These are phyloP conservation scores for Anolis sagrei DNA, from an alignment of 2,113 vertebrate species.

Conservation along the genomic window DNA sequence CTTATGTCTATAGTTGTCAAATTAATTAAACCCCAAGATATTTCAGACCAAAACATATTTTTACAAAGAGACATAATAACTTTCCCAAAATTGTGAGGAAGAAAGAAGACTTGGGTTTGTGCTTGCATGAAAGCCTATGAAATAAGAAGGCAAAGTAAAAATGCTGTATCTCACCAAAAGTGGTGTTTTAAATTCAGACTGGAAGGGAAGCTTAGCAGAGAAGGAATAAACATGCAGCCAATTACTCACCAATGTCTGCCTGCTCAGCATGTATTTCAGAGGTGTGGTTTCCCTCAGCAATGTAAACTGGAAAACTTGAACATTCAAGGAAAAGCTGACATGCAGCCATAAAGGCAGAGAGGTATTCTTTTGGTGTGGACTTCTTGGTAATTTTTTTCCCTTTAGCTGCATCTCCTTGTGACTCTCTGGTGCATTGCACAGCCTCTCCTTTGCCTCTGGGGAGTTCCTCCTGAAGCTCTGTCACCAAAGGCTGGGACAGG, in stretches of 20 bases:
- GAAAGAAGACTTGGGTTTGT: neutral
- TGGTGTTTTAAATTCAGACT: neutral
- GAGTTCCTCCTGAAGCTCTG: constrained; percentile 69
- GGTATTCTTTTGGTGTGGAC: constrained; percentile 82
- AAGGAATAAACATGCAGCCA: neutral
- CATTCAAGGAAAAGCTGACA: constrained; percentile 98
- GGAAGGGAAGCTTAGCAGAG: neutral
- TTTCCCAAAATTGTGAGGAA: constrained; percentile 20
- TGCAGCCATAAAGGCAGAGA: constrained; percentile 91
- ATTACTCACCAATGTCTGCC: constrained; percentile 77
- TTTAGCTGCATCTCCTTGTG: constrained; percentile 62
- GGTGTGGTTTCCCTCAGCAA: constrained; percentile 93
- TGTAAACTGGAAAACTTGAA: constrained; percentile 97
- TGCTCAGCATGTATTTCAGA: constrained; percentile 84
- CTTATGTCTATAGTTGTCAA: neutral
- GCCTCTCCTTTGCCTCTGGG: constrained; percentile 62
- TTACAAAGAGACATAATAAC: neutral
- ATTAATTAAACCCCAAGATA: neutral
- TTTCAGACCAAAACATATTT: neutral
- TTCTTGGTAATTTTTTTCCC: constrained; percentile 68
- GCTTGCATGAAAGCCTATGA: neutral
- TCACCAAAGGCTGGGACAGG: constrained; percentile 63
- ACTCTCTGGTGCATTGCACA: constrained; percentile 73
- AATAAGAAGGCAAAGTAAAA: constrained; percentile 14
- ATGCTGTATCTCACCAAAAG: neutral